Evolutionary conservation across 1,140 invertebrate genomes (phyloP).

Genomic region (Drosophila lacertosa): DNA sequence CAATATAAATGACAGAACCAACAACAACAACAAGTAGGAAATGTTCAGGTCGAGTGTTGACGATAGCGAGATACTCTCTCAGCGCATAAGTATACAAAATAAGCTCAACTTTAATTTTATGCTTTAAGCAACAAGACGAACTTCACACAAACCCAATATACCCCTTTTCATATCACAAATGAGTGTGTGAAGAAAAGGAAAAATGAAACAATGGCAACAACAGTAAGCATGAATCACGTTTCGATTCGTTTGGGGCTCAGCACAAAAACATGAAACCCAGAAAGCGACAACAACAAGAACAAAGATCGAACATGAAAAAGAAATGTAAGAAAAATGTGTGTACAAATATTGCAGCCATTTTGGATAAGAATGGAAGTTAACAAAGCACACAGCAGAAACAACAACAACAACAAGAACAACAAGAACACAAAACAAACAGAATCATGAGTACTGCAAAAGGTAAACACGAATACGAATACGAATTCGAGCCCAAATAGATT

Average conservation of each 20-base stretch:
- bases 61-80: too few species aligned
- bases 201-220: constrained; percentile 38
- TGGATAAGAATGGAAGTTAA: constrained; percentile 76
- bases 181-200: too few species aligned
- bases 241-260: constrained; percentile 39
- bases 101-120: too few species aligned
- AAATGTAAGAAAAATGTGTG: constrained; percentile 59
- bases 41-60: too few species aligned
- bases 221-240: constrained; percentile 72
- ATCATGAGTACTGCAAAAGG: constrained; percentile 55
- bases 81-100: too few species aligned
- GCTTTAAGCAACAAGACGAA: too few species aligned
- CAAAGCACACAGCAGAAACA: constrained; percentile 63
- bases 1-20: constrained; percentile 74
- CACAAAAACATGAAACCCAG: constrained; percentile 29
- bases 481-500: constrained; percentile 60
- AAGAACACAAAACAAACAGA: constrained; percentile 43
- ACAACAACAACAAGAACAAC: constrained; percentile 16
- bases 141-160: too few species aligned
- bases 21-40: constrained; percentile 10
- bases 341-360: constrained; percentile 83
- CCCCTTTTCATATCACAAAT: too few species aligned
- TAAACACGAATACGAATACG: too few species aligned
- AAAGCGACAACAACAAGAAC: constrained; percentile 29
- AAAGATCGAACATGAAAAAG: constrained; percentile 5